Evolutionary conservation across 2,888 invertebrate species (phyloP), one percentile per base, ranked within the genome.

Genomic region (Enoplolaimus lenunculus): DNA sequence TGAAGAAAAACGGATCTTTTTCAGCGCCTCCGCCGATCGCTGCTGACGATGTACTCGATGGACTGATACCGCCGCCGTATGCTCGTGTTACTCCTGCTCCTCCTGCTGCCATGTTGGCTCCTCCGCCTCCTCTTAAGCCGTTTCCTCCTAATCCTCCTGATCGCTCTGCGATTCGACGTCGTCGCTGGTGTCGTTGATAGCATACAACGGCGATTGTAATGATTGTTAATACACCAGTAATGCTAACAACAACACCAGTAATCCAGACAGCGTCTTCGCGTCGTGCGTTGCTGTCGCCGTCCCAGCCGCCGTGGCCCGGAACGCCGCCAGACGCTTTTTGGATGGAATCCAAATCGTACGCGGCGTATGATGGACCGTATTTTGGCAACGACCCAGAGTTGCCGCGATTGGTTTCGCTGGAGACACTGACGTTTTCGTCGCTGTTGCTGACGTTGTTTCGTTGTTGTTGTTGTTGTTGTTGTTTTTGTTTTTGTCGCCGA

Each of bases 121-220:
- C n/a, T n/a, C n/a, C n/a, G n/a, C n/a, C n/a, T n/a, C n/a, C n/a
- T n/a, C n/a, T n/a, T n/a, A n/a, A n/a, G n/a, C n/a, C n/a, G n/a
- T n/a, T n/a, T n/a, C n/a, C n/a, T n/a, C n/a, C n/a, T n/a, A n/a
- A n/a, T n/a, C n/a, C n/a, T n/a, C 45, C 45, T 7, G 7, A 13
- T 45, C 7, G 7, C 45, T 7, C 45, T 45, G 45, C 45, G 21
- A 45, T 45, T 13, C 34, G 13, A 21, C 26, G 2, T 13, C 33
- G 31, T n/a, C 65, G n/a, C 21, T 45, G 45, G 45, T 45, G 45
- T 2, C 65, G 31, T 2, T 62, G 34, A 30, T 60, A 69, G 70
- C 70, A 70, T 26, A 70, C 34, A 26, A 31, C 67, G 16, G n/a
- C 66, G n/a, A 70, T n/a, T 21, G 62, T 26, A 3, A 33, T 45